phyloP scores from a whole-genome alignment of 2,113 vertebrate species.

The Anarrhichthys ocellatus region DNA sequence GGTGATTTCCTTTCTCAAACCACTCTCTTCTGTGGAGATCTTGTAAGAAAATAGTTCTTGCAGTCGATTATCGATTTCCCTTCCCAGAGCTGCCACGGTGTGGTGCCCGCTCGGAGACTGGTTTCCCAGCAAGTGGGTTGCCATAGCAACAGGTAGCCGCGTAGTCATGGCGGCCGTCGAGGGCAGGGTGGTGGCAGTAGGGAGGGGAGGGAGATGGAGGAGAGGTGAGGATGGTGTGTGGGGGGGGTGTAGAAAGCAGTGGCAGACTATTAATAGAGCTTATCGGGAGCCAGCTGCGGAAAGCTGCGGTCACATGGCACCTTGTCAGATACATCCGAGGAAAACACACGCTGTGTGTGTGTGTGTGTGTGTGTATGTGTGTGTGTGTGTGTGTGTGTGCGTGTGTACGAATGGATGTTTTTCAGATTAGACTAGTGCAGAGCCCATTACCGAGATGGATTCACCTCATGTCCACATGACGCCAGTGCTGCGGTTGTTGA shows the following conservation, averaged over 20 bases:
- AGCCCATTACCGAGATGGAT: slow-evolving; percentile 17
- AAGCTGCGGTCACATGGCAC: slow-evolving; percentile 57
- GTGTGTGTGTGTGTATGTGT: slow-evolving; percentile 2
- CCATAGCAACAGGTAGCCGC: slow-evolving; percentile 76
- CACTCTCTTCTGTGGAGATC: neutral
- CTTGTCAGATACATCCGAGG: slow-evolving; percentile 39
- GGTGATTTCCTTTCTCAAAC: neutral
- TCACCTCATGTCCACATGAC: neutral
- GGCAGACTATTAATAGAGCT: slow-evolving; percentile 77
- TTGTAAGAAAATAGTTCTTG: neutral
- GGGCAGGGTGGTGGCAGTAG: slow-evolving; percentile 55
- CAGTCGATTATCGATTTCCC: slow-evolving; percentile 59
- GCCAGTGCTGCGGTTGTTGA: neutral
- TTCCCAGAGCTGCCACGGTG: slow-evolving; percentile 61
- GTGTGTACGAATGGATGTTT: neutral
- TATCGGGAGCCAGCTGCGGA: slow-evolving; percentile 64
- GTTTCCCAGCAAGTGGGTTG: slow-evolving; percentile 62
- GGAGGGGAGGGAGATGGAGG: neutral
- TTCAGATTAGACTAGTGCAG: slow-evolving; percentile 22
- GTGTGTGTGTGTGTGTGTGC: slow-evolving; percentile 9
- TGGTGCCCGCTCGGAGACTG: slow-evolving; percentile 56
- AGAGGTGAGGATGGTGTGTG: neutral
- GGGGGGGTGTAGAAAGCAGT: slow-evolving; percentile 9
- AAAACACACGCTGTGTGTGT: slow-evolving; percentile 13
- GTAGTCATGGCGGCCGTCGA: slow-evolving; percentile 59